Evolutionary conservation across 64 coral and sea anemone species (phyloP), one percentile per base, ranked within the genome.

Genomic region (Dendronephthya gigantea): DNA sequence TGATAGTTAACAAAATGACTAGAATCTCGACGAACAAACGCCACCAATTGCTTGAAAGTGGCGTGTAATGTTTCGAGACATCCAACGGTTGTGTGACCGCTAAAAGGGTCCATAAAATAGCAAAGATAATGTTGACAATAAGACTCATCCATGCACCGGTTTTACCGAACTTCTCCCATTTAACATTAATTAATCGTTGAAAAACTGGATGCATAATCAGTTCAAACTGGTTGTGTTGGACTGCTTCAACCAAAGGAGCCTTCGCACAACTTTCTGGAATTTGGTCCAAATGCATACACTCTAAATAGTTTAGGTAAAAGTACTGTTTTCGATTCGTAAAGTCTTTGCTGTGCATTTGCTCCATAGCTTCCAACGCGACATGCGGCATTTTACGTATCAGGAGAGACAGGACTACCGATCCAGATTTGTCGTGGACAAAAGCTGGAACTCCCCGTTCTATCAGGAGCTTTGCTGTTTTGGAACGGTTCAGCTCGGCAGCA

Each of bases 121-220:
- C 94, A 84, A 93, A 97, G 50, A 97, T 35, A 19, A 97, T 70
- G 34, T 90, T 90, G 38, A 83, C 70, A 55, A 91, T 87, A 37
- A 89, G 82, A 87, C 92, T 91, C 15, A 90, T 49, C 91, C 94
- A 97, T 29, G 91, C 94, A 25, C 94, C 86, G 69, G 49, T 84
- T 83, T 89, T 93, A 31, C 91, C 94, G 87, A 97, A 97, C 19
- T 58, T 50, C 48, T 86, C 87, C 94, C 94, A 97, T 83, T 97
- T 97, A 29, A 93, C 94, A n/a, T 88, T 84, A n/a, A 97, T 93
- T 9, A 97, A 86, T 23, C 91, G 86, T 79, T 97, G 94, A 82
- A 93, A 93, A 13, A 93, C 91, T 76, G 94, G 94, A 28, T 97
- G 94, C 94, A 97, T 97, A 22, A 97, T 97, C 2, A 97, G 48